Evolutionary conservation across 2,888 invertebrate genomes (phyloP).

Genomic region (Hedya salicella): DNA sequence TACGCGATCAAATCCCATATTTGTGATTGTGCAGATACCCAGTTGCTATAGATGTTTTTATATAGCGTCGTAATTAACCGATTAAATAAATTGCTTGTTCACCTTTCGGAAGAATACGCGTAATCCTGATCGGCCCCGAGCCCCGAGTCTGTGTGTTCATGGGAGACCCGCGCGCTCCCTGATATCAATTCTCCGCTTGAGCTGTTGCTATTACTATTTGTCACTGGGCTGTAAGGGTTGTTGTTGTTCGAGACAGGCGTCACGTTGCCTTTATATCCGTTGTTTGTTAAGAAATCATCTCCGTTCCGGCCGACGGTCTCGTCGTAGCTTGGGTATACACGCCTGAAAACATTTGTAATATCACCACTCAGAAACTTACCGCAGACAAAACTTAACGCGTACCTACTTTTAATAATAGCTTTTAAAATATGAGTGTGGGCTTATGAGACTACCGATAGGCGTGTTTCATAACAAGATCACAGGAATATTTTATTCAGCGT

Average conservation of each 20-base stretch:
- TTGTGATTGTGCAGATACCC: too few relatives aligned
- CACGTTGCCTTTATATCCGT: constrained; percentile 74
- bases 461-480: too few relatives aligned
- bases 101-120: constrained; percentile 89
- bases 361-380: constrained; percentile 28
- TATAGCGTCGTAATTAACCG: constrained; percentile 19
- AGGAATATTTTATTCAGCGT: too few relatives aligned
- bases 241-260: constrained; percentile 74
- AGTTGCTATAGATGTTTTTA: constrained; percentile 1
- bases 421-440: too few relatives aligned
- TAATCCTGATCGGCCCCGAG: constrained; percentile 91
- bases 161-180: constrained; percentile 86
- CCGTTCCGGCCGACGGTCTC: constrained; percentile 66
- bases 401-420: too few relatives aligned
- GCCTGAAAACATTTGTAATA: constrained; percentile 60
- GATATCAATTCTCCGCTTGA: constrained; percentile 82
- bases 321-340: constrained; percentile 76
- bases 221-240: constrained; percentile 80
- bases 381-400: constrained; percentile 45
- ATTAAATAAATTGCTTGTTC: constrained; percentile 43
- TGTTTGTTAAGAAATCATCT: constrained; percentile 77
- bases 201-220: constrained; percentile 82
- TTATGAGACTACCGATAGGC: too few relatives aligned
- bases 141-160: constrained; percentile 91
- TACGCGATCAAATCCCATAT: neutral